These are phyloP conservation scores for Corvus hawaiiensis DNA, from an alignment of 2,113 vertebrate genomes.

Conservation along the genomic window DNA sequence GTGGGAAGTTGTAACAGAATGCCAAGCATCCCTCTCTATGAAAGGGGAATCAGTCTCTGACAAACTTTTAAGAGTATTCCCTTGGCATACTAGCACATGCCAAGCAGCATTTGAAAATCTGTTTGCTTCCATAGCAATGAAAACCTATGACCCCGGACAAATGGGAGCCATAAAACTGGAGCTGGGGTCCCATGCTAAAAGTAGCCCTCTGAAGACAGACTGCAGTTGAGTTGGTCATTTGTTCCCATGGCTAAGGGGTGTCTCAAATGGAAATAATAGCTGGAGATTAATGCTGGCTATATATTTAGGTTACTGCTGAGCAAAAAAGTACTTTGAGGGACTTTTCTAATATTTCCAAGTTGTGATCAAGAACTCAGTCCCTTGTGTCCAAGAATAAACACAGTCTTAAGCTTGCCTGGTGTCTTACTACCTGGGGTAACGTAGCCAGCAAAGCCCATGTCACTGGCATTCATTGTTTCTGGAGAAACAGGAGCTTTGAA, in stretches of 20 bases:
- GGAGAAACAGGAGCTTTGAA: neutral
- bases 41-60: neutral
- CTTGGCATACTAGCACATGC: neutral
- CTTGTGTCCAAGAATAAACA: neutral
- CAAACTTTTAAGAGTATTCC: neutral
- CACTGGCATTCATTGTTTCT: neutral
- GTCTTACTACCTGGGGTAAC: neutral
- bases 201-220: neutral
- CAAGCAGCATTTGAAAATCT: neutral
- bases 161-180: constrained; percentile 7
- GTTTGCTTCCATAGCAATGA: constrained; percentile 28
- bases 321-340: neutral
- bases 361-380: neutral
- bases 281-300: neutral
- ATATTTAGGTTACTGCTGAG: neutral
- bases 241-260: neutral
- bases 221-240: neutral
- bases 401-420: neutral
- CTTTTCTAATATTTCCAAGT: constrained; percentile 5
- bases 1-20: constrained; percentile 18
- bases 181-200: neutral
- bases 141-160: neutral
- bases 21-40: neutral
- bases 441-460: neutral
- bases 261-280: constrained; percentile 7